Evolutionary conservation across 2,113 vertebrate genomes (phyloP), one percentile per base, ranked within the genome.

Genomic region (Apaloderma vittatum): DNA sequence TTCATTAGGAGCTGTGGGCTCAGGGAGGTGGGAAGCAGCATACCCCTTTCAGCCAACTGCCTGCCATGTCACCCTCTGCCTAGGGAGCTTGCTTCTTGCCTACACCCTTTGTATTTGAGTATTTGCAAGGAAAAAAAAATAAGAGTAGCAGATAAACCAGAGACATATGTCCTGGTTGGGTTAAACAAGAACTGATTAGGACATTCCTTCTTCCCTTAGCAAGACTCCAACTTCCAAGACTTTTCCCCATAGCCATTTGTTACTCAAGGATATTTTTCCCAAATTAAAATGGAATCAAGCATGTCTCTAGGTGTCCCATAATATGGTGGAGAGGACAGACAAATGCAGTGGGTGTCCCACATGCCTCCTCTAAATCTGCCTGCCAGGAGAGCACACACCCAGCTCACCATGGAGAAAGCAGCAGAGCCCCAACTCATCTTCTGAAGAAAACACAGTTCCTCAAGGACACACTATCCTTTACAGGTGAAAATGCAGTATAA

Each of bases 401-500:
- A 29, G 24, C 45, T 65, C 2, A 0, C 27, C 1, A 0, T 7
- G 36, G 7, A 22, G 22, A 21, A 70, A 66, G 32, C 8, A 43
- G 21, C 21, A 11, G 5, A 12, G 9, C 22, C 59, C 48, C 51
- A 58, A 0, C 29, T 58, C 36, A 15, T 17, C 36, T 76, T 37
- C 65, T 40, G 21, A 22, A 48, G 43, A 20, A 81, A 36, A 57
- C 5, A 29, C 27, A 11, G 15, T 6, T 62, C 40, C 24, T 72
- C 3, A 0, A 62, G 88, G 27, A 45, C 9, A 11, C n/a, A 16
- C 4, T 63, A 9, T 20, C 37, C 45, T 59, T 63, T 40, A 45
- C 23, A 6, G 4, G 11, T 18, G 12, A 55, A 58, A 82, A 63
- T 61, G 32, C 14, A n/a, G n/a, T 13, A 27, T 16, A 55, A 45